A percentile compares a stretch with the other conserved stretches of the same genome.
Evolutionary conservation across 1,140 invertebrate genomes (phyloP).

Genomic region (Pogonomyrmex californicus): DNA sequence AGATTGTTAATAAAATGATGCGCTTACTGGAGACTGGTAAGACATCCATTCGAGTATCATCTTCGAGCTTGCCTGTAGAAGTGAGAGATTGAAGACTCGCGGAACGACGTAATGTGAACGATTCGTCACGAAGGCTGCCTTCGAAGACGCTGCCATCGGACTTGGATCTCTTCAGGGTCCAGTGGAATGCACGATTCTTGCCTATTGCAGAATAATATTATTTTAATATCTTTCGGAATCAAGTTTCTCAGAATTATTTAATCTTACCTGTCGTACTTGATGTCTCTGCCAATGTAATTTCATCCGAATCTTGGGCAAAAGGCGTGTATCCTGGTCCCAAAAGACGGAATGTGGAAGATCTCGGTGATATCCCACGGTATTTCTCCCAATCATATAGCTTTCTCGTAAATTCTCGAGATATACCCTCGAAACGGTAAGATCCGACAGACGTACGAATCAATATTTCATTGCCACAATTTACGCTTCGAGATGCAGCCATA

Average conservation of each 20-base stretch:
- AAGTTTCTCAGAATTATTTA: background rate
- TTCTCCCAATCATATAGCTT: slow-evolving; percentile 97
- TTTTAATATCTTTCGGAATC: background rate
- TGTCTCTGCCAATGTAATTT: background rate
- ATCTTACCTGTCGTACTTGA: slow-evolving; percentile 33
- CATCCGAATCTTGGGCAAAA: slow-evolving; percentile 31
- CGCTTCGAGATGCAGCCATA: slow-evolving; percentile 59
- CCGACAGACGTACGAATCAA: slow-evolving; percentile 93
- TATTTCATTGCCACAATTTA: slow-evolving; percentile 90
- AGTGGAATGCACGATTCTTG: slow-evolving; percentile 46
- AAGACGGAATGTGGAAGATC: slow-evolving; percentile 93
- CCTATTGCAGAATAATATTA: background rate
- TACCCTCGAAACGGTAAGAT: slow-evolving; percentile 94
- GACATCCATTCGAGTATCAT: background rate
- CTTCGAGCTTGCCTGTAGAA: slow-evolving; percentile 11
- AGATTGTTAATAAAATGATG: background rate
- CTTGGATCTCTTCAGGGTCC: slow-evolving; percentile 89
- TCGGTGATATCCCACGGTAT: slow-evolving; percentile 92
- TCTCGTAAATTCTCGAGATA: slow-evolving; percentile 94
- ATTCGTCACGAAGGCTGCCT: slow-evolving; percentile 76
- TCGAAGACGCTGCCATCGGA: slow-evolving; percentile 90
- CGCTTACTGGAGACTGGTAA: slow-evolving; percentile 55
- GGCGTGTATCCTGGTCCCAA: slow-evolving; percentile 86
- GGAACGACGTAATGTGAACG: slow-evolving; percentile 87
- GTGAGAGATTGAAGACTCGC: slow-evolving; percentile 88